phyloP scores from a whole-genome alignment of 2,113 vertebrate genomes.

The Speoplatyrhinus poulsoni region DNA sequence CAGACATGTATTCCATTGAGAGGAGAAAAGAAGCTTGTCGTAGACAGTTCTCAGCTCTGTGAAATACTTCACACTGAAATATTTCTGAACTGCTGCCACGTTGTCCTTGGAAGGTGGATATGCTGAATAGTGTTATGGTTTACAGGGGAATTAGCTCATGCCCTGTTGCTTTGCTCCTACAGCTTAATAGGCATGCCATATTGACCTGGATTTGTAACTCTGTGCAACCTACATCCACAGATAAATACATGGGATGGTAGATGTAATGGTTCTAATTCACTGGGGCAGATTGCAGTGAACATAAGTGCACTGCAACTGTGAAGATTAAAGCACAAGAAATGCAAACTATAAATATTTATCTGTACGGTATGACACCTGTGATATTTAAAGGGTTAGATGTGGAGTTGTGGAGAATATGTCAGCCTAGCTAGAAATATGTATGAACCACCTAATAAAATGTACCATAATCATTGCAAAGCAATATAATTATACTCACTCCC shows the following conservation, averaged over 20 bases:
- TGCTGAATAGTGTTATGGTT: slow-evolving; percentile 41
- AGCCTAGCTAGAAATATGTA: background rate
- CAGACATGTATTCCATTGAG: background rate
- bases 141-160: slow-evolving; percentile 41
- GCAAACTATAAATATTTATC: background rate
- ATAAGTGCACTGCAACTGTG: background rate
- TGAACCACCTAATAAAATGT: too few relatives aligned
- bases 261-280: background rate
- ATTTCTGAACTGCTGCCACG: background rate
- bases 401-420: background rate
- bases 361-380: background rate
- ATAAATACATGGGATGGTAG: slow-evolving; percentile 14
- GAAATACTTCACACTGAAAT: too few relatives aligned
- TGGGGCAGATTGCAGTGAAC: background rate
- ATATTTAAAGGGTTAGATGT: slow-evolving; percentile 1
- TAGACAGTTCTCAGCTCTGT: too few relatives aligned
- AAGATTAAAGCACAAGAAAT: background rate
- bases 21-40: too few relatives aligned
- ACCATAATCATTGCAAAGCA: too few relatives aligned
- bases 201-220: slow-evolving; percentile 61
- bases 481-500: background rate
- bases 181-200: slow-evolving; percentile 57
- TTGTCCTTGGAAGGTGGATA: slow-evolving; percentile 20
- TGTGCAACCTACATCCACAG: slow-evolving; percentile 37
- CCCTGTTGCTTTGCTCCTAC: slow-evolving; percentile 28